These are phyloP conservation scores for Varecia variegata DNA, from an alignment of 2,797 vertebrate genomes.

Conservation along the genomic window DNA sequence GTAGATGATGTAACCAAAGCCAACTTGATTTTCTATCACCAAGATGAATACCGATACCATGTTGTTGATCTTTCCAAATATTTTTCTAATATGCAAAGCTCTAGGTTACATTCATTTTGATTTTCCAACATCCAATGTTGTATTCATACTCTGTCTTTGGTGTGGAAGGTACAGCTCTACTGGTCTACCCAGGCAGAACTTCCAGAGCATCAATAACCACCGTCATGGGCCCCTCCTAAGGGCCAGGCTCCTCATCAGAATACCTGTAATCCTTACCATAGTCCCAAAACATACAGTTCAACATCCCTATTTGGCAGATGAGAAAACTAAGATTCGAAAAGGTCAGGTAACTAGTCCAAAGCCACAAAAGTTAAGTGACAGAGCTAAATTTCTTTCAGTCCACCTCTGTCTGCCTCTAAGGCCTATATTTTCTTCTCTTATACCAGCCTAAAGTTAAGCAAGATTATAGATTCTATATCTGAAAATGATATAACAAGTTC, in stretches of 20 bases:
- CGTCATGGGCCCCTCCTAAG: neutral
- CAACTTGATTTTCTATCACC: neutral
- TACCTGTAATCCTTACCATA: neutral
- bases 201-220: neutral
- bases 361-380: neutral
- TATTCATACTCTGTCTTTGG: neutral
- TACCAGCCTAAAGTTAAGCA: neutral
- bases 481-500: neutral
- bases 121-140: neutral
- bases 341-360: neutral
- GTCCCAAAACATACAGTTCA: neutral
- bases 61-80: neutral
- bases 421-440: neutral
- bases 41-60: neutral
- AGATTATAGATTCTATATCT: neutral
- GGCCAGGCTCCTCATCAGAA: neutral
- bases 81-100: neutral
- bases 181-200: neutral
- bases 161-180: neutral
- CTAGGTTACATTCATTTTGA: neutral
- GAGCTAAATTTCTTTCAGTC: constrained; percentile 6
- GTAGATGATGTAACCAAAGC: neutral
- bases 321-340: neutral
- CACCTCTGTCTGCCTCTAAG: neutral
- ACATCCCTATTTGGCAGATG: neutral